Conservation (phyloP, 2,888 invertebrate genomes). For the Ennomos quercinarius region DNA sequence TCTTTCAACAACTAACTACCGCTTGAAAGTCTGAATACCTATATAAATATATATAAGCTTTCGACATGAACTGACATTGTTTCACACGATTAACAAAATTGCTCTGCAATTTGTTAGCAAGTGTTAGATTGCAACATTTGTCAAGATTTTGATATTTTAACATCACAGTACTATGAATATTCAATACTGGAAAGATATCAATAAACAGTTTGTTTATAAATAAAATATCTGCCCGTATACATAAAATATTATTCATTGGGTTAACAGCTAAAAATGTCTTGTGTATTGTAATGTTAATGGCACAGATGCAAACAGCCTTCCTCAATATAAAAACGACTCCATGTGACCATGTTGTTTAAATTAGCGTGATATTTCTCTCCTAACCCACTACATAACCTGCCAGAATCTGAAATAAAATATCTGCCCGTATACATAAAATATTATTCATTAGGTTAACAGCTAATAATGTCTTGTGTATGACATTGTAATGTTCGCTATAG, state of each 20-base stretch:
- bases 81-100: slow-evolving; percentile 26
- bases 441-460: slow-evolving; percentile 7
- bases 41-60: slow-evolving; percentile 11
- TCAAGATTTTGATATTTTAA: slow-evolving; percentile 13
- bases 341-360: slow-evolving; percentile 27
- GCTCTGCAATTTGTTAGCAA: slow-evolving; percentile 16
- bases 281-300: slow-evolving; percentile 31
- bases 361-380: slow-evolving; percentile 42
- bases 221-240: too few species aligned
- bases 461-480: slow-evolving; percentile 1
- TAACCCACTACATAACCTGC: slow-evolving; percentile 72
- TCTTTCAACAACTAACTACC: slow-evolving; percentile 56
- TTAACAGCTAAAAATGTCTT: slow-evolving; percentile 2
- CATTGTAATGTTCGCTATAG: slow-evolving; percentile 1
- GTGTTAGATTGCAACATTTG: slow-evolving; percentile 12
- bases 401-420: slow-evolving; percentile 43
- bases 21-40: slow-evolving; percentile 30
- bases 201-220: too few species aligned
- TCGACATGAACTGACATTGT: slow-evolving; percentile 19
- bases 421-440: too few species aligned
- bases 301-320: slow-evolving; percentile 41
- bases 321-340: slow-evolving; percentile 36
- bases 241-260: not conserved
- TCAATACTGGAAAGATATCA: too few species aligned
- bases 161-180: not conserved